Evolutionary conservation across 2,888 invertebrate genomes (phyloP), one percentile per base, ranked within the genome.

Genomic region (Agrilus cyanescens): DNA sequence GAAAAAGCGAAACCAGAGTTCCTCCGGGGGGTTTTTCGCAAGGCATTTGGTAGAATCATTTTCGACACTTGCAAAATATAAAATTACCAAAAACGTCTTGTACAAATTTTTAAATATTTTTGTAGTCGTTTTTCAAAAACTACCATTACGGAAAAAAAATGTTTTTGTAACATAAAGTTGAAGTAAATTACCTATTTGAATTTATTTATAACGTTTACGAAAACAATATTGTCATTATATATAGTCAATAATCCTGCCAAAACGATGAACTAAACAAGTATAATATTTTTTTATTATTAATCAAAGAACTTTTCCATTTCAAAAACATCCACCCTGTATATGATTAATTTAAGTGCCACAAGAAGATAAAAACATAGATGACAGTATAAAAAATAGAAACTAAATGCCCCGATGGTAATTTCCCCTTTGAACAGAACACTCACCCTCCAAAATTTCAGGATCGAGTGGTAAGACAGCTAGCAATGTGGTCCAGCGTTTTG

Each of bases 1-100:
- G 36, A n/a, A 51, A 44, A 51, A 59, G 46, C 38, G 53, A 43
- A 47, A 56, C 51, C 10, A 58, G 62, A 44, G 54, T 66, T 38
- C 67, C 67, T 18, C 67, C 67, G 16, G 67, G 67, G 34, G 66
- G 67, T 8, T 60, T 56, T 48, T 65, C 66, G 4, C 59, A 64
- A 41, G 62, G 63, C 31, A 50, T 67, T 32, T 67, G 67, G 66
- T 67, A 52, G 55, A 32, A 18, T 31, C 12, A 30, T 30, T 12
- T 10, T 15, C 15, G 29, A 35, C n/a, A 12, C 14, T 32, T n/a
- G n/a, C 12, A 33, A 16, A 16, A 13, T 12, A 25, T 15, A 37
- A 40, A 38, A 34, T 12, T 14, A 14, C 12, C 14, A 37, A 12
- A 14, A 32, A 20, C 20, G 30, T 42, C 33, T 43, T 47, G 39